Evolutionary conservation across 2,888 invertebrate genomes (phyloP), one percentile per base, ranked within the genome.

Genomic region (Philaethria dido): DNA sequence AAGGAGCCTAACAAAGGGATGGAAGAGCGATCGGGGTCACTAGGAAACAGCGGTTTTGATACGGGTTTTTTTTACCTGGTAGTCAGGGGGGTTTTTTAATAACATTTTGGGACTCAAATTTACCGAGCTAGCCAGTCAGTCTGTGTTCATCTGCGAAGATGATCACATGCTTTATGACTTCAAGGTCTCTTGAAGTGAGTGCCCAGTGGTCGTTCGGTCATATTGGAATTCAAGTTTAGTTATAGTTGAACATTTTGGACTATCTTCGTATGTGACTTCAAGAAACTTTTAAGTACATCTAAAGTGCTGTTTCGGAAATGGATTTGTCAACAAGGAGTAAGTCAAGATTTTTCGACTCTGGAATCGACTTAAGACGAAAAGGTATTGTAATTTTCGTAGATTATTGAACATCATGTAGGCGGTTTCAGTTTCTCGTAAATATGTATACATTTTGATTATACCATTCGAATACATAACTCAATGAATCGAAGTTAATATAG

Each of bases 331-430:
- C 91, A 80, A 78, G 92, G 85, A 90, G 92, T 92, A 92, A 92
- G 91, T 92, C 92, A 89, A 92, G 92, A 91, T 92, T 92, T 92
- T 92, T 90, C 87, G 92, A 92, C 90, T 92, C 92, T 81, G 92
- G 92, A 78, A 92, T 92, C 88, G 88, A 89, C 84, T 80, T 92
- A 80, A 85, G 92, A 74, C 90, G 92, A 82, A 92, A 92, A 92
- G 92, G 92, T 92, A 92, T 81, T 82, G 76, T 75, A 47, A 48
- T 64, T 70, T 70, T 64, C 14, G 36, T 39, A 42, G 25, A 33
- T 64, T 61, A 25, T 64, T 50, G 36, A 50, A 57, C 18, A 20
- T 36, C 4, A 25, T 48, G 3, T 64, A 20, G 18, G 18, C 47
- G 22, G 47, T 48, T 14, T 14, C 70, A 57, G 36, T 6, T 54